These are phyloP conservation scores for Ochotona princeps DNA, from an alignment of 2,113 vertebrate species.

Conservation along the genomic window DNA sequence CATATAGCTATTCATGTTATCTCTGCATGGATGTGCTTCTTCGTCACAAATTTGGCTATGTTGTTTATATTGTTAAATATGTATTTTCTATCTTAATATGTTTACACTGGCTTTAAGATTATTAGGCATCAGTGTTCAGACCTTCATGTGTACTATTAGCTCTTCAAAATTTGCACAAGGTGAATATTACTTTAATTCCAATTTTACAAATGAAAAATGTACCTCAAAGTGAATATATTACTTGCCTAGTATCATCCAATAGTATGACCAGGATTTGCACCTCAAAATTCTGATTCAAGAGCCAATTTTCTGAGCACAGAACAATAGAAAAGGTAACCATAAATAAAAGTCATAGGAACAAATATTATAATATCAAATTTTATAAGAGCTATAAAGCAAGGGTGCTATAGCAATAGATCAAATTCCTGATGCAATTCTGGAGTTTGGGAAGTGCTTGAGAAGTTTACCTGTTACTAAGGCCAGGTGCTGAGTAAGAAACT, in stretches of 20 bases:
- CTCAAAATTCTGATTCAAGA: background rate
- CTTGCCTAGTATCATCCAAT: too few relatives aligned
- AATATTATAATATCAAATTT: background rate
- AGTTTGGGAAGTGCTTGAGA: too few relatives aligned
- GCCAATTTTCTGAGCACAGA: background rate
- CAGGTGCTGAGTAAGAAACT: too few relatives aligned
- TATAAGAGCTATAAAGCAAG: too few relatives aligned
- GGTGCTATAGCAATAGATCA: too few relatives aligned
- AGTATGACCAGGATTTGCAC: background rate
- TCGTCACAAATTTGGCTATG: too few relatives aligned
- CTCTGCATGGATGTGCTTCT: too few relatives aligned
- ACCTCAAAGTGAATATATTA: too few relatives aligned
- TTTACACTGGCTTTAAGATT: background rate
- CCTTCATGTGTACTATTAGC: background rate
- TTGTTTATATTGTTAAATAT: slow-evolving; percentile 5
- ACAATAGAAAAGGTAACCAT: background rate
- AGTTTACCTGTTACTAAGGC: too few relatives aligned
- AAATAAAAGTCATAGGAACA: background rate
- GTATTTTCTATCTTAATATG: slow-evolving; percentile 38
- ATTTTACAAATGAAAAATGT: slow-evolving; percentile 15
- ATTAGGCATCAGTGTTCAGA: background rate
- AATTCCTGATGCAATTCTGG: too few relatives aligned
- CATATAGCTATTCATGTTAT: too few relatives aligned
- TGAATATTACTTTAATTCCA: too few relatives aligned
- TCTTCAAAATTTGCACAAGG: slow-evolving; percentile 11